Conservation (phyloP, 2,113 vertebrate species). For the Oncorhynchus kisutch region DNA sequence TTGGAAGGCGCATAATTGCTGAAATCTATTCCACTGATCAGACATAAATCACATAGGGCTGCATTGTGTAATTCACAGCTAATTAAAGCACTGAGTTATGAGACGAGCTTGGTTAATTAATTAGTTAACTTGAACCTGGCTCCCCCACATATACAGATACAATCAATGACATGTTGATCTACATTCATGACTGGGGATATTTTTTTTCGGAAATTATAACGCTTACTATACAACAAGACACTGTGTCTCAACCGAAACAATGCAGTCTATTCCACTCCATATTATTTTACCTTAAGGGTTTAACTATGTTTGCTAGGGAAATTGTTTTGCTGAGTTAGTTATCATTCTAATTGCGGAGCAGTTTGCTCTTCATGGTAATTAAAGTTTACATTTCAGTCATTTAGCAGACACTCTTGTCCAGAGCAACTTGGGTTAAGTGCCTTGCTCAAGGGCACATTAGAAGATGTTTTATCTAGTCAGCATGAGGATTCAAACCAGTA, state of each 20-base stretch:
- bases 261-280: neutral
- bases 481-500: too few species aligned
- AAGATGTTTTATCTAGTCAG: too few species aligned
- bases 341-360: conserved; percentile 10
- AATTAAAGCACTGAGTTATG: conserved; percentile 66
- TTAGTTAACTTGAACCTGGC: conserved; percentile 36
- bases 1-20: conserved; percentile 66
- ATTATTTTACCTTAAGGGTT: conserved; percentile 9
- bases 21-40: conserved; percentile 70
- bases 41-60: conserved; percentile 63
- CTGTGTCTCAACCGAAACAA: neutral
- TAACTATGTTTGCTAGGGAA: conserved; percentile 20
- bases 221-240: conserved; percentile 36
- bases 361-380: conserved; percentile 26
- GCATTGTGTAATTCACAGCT: conserved; percentile 67
- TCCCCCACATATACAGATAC: conserved; percentile 43
- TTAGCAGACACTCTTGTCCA: too few species aligned
- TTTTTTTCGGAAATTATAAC: conserved; percentile 3
- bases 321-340: conserved; percentile 19
- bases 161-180: conserved; percentile 41
- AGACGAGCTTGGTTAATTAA: conserved; percentile 59
- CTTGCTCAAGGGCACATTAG: too few species aligned
- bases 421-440: too few species aligned
- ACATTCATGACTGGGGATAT: conserved; percentile 36
- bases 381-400: neutral